Base-by-base conservation (phyloP, 2,797 vertebrate genomes). In the Brotula barbata region DNA sequence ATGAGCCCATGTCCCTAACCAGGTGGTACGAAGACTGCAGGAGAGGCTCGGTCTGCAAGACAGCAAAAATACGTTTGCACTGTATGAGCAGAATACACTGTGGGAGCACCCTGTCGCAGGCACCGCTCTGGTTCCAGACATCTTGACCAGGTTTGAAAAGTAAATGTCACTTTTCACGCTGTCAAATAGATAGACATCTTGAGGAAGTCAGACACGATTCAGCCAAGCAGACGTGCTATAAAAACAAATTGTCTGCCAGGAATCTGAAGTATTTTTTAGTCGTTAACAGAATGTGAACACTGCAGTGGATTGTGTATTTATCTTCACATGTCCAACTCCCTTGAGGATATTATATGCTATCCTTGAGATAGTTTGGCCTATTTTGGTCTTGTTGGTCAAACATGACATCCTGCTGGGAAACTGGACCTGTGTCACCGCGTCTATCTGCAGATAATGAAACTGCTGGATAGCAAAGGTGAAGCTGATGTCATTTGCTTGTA, bases 71-170 rank as follows among this genome's bases (percentile, higher is more conserved):
- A 91, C 92, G 0, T 97, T 98, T 64, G 93, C 95, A 0, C 91
- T 99, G 81, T 97, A 94, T 0, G 93, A 97, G 85, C 94, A 95
- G 87, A 94, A 90, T 13, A 85, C 89, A 50, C 81, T 92, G 64
- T 92, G 93, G 85, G 95, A 96, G 90, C 92, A 92, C 84, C 91
- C 93, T 1, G 85, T 96, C 21, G 83, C 90, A 14, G 92, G 92
- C 31, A 77, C 87, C 60, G 90, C 93, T 42, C 90, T 97, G 80
- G 90, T 97, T 48, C 96, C 95, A 9, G 95, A 99, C 72, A 88
- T 94, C 87, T 91, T 98, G 86, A 95, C 95, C 91, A 96, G 94
- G 92, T 98, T 93, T 88, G 92, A 92, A 91, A 94, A 92, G 89
- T 91, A 90, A 81, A 89, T 73, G 25, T 56, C 54, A 12, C 31